These are phyloP conservation scores for Recurvirostra avosetta DNA, from an alignment of 2,113 vertebrate species.

Conservation along the genomic window DNA sequence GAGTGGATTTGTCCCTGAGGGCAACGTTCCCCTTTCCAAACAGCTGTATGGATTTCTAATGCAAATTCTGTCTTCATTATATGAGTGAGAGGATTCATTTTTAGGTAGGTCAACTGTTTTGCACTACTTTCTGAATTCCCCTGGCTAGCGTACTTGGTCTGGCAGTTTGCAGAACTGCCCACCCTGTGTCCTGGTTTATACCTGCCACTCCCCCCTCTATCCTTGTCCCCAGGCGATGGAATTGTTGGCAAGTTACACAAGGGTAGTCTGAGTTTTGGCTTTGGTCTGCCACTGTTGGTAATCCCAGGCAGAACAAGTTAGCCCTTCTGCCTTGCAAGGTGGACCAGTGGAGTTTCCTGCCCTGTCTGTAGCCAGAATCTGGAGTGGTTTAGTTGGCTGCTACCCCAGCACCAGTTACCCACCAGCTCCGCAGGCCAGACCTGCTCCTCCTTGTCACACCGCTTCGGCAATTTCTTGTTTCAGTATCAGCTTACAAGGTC, in stretches of 20 bases:
- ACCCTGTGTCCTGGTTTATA: neutral
- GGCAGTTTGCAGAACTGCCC: neutral
- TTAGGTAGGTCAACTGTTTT: neutral
- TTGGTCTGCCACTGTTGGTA: neutral
- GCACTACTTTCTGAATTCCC: neutral
- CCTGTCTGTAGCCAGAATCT: neutral
- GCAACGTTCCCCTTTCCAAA: constrained; percentile 51
- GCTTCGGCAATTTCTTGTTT: neutral
- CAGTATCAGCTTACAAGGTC: neutral
- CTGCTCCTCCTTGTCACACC: neutral
- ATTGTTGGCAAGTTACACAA: neutral
- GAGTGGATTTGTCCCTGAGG: constrained; percentile 60
- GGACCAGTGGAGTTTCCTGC: neutral
- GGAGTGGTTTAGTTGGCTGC: neutral
- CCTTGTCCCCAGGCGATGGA: neutral
- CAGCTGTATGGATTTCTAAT: constrained; percentile 62
- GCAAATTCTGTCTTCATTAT: constrained; percentile 40
- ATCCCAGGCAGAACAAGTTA: neutral
- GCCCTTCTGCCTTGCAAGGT: neutral
- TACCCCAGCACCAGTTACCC: neutral
- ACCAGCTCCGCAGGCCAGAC: neutral
- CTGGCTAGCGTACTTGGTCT: neutral
- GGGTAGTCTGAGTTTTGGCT: neutral
- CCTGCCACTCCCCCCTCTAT: neutral
- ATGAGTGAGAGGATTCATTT: neutral